These are phyloP conservation scores for Chaenodraco wilsoni DNA, from an alignment of 2,797 vertebrate species.

Conservation along the genomic window DNA sequence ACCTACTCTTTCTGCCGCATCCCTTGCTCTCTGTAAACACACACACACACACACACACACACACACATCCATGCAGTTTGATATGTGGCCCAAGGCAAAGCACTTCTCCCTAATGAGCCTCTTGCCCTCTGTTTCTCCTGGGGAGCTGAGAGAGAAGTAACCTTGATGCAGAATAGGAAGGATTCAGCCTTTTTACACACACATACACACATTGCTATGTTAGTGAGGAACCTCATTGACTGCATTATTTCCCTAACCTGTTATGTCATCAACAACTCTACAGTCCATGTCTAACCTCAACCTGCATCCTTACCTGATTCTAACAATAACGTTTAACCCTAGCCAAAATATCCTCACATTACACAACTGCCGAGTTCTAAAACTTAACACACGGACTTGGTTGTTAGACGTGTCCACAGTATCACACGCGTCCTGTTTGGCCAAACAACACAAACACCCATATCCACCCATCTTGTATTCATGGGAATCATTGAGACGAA, in stretches of 20 bases:
- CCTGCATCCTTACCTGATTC: neutral
- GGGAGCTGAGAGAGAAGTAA: constrained; percentile 65
- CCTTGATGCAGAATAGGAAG: constrained; percentile 69
- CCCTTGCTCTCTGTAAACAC: constrained; percentile 40
- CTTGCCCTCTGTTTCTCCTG: constrained; percentile 74
- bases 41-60: constrained; percentile 30
- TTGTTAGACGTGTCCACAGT: neutral
- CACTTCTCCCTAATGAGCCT: constrained; percentile 78
- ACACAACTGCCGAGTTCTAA: neutral
- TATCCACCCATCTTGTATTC: too few species aligned
- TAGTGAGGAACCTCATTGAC: constrained; percentile 20
- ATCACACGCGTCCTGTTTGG: too few species aligned
- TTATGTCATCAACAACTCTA: constrained; percentile 9
- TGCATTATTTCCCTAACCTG: constrained; percentile 15
- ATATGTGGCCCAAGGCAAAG: constrained; percentile 73
- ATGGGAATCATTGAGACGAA: too few species aligned
- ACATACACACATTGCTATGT: constrained; percentile 13
- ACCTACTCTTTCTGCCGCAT: constrained; percentile 43
- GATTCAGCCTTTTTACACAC: constrained; percentile 60
- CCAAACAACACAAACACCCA: too few species aligned
- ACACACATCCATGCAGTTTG: constrained; percentile 63
- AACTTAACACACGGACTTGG: neutral
- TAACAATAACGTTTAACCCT: neutral
- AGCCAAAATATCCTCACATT: neutral
- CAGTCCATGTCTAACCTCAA: neutral